Conservation (phyloP, 2,888 invertebrate genomes). For the Leptogaster cylindrica region DNA sequence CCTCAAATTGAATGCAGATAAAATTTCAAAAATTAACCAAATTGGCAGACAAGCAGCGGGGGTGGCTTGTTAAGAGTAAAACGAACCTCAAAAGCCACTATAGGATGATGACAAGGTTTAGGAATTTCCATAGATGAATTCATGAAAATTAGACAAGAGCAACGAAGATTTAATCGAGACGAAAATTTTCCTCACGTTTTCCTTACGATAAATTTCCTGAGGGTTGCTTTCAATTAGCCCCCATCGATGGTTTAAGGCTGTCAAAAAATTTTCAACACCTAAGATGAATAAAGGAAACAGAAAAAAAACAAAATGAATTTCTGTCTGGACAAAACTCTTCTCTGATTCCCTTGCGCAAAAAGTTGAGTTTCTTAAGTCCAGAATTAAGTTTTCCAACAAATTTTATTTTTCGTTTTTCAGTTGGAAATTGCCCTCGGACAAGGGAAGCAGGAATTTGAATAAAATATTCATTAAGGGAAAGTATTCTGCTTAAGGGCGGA, state of each 20-base stretch:
- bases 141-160: background rate
- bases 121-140: too few species aligned
- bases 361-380: too few species aligned
- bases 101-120: too few species aligned
- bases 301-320: background rate
- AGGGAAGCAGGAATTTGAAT: background rate
- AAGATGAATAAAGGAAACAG: background rate
- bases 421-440: background rate
- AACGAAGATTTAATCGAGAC: too few species aligned
- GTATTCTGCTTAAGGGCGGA: background rate
- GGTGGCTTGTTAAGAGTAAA: background rate
- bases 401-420: conserved; percentile 9
- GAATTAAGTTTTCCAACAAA: too few species aligned
- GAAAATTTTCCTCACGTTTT: background rate
- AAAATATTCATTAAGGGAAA: background rate
- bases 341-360: too few species aligned
- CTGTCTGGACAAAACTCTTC: conserved; percentile 12
- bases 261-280: background rate
- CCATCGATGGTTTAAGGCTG: background rate
- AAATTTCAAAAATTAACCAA: conserved; percentile 20
- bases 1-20: conserved; percentile 14
- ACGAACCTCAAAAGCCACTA: background rate
- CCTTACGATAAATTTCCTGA: conserved; percentile 5
- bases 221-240: conserved; percentile 2
- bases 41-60: conserved; percentile 2